A percentile compares a stretch with the other conserved stretches of the same genome.
Evolutionary conservation across 2,113 vertebrate genomes (phyloP).

Genomic region (Origma solitaria): DNA sequence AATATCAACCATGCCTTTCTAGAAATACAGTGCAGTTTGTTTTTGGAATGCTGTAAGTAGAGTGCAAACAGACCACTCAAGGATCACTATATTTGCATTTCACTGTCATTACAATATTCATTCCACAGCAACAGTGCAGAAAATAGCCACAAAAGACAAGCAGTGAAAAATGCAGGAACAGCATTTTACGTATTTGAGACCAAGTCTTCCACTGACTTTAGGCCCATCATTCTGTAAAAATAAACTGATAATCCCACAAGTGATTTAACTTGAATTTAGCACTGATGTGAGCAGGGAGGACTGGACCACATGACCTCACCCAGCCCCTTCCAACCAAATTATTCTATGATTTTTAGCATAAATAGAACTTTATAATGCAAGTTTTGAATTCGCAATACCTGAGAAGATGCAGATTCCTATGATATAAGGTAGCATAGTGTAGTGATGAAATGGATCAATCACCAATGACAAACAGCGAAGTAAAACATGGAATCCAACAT

Average conservation of each 20-base stretch:
- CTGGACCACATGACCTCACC: not conserved
- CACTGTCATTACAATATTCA: not conserved
- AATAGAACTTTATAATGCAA: not conserved
- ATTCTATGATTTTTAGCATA: not conserved
- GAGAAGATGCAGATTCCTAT: not conserved
- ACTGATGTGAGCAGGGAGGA: not conserved
- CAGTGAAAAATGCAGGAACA: not conserved
- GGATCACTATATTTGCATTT: not conserved
- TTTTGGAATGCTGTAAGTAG: not conserved
- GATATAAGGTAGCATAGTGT: not conserved
- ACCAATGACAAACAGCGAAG: not conserved
- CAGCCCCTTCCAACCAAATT: not conserved
- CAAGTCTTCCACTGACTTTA: not conserved
- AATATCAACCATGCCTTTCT: not conserved
- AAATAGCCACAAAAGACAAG: not conserved
- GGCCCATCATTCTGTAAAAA: not conserved
- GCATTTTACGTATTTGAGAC: not conserved
- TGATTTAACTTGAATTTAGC: not conserved
- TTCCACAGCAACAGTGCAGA: not conserved
- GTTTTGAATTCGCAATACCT: not conserved
- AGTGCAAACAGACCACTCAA: not conserved
- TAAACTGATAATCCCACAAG: not conserved
- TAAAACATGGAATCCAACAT: not conserved
- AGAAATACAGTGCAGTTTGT: not conserved
- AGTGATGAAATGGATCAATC: not conserved